Evolutionary conservation across 2,888 invertebrate genomes (phyloP), one percentile per base, ranked within the genome.

Genomic region (Clusia tigrina): DNA sequence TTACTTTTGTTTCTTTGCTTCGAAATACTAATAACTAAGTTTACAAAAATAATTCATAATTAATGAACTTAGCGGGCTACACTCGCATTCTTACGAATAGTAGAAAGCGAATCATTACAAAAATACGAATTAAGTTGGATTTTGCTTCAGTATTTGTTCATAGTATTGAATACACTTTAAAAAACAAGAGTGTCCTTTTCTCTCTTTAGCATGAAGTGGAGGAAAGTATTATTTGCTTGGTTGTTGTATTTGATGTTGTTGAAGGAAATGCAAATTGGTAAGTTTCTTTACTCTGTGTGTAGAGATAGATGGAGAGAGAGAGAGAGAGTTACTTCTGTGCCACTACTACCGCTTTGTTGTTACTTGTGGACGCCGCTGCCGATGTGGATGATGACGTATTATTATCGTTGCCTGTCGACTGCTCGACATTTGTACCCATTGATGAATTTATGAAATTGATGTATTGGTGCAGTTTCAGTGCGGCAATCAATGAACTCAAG

Each of bases 381-480:
- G 42, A 3, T 20, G 53, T 12, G 15, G 52, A 32, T 12, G 55
- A 37, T 3, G 52, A 25, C 46, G 26, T 55, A n/a, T 24, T n/a
- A 18, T 23, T 32, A 15, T 25, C 62, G 3, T 68, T 68, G 53
- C 58, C 60, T 38, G 78, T 69, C 10, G 80, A 80, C 66, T 80
- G 80, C 62, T 81, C 82, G 17, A 81, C 70, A 69, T 78, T 80
- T 61, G 79, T 79, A 69, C 80, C 80, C 80, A 84, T 81, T 57
- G 80, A 81, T 59, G 83, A 81, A 64, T 85, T 85, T 32, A 85
- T 82, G 63, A 83, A 83, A 68, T 85, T 84, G 32, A 85, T 81
- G 67, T 85, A 85, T 70, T 84, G 84, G 56, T 85, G 85, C 62
- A 85, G 72, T 64, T 84, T 83, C n/a, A 85, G 71, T 22, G 85